Evolutionary conservation across 2,113 vertebrate genomes (phyloP), one percentile per base, ranked within the genome.

Genomic region (Ascaphus truei): DNA sequence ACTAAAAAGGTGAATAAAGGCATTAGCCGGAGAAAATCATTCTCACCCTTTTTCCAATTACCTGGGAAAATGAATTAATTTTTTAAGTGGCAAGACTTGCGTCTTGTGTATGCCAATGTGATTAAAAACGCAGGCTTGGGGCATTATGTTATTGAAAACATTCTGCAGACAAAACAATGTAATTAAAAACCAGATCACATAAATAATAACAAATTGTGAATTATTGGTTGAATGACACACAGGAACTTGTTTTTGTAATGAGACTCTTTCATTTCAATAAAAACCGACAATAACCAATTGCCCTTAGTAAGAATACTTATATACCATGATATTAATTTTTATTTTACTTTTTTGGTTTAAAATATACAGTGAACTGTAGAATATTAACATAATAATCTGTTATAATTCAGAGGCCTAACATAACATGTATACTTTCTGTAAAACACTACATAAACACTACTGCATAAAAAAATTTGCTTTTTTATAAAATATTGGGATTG

Each of bases 1-100:
- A 84, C 80, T 80, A 75, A 85, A 81, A 79, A 79, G 60, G 71
- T 73, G 72, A 72, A 72, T 62, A 9, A 77, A 76, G 72, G 74
- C 45, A 69, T 43, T 55, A 80, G 77, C 27, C 76, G 76, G 78
- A 71, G 82, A 59, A 64, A 81, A 83, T 79, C 76, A 77, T 84
- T 81, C 77, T 79, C 37, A 74, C 45, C 56, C 57, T 25, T 69
- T 74, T 76, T 80, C 48, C 73, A 76, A 62, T 71, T 77, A 57
- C 55, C 45, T 60, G 55, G 72, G 37, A 72, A 77, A 80, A 75
- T 5, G 47, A 67, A 76, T 83, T 78, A 79, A 72, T 74, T 71
- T 68, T 71, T 68, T 30, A 73, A 81, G 73, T 76, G 51, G 75
- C 80, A 72, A 75, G 67, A 74, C 75, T 73, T 75, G 68, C 39